phyloP scores from a whole-genome alignment of 2,797 vertebrate species.

The Urophycis tenuis region DNA sequence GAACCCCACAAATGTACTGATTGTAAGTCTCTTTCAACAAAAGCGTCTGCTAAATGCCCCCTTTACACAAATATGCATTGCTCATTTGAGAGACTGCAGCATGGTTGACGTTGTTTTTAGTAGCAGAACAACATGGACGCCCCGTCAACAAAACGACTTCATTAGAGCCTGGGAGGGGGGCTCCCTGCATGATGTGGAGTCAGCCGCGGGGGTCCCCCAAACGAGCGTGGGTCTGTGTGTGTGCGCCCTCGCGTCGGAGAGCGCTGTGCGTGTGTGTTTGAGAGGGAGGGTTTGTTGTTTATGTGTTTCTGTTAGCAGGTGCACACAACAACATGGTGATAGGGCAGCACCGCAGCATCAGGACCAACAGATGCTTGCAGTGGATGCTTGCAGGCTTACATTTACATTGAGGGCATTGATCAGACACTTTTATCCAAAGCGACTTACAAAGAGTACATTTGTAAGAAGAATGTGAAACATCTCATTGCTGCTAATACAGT shows the following conservation, averaged over 20 bases:
- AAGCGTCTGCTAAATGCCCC: too few species aligned
- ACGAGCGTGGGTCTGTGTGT: slow-evolving; percentile 17
- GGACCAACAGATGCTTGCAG: not conserved
- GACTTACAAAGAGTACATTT: too few species aligned
- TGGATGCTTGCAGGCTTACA: too few species aligned
- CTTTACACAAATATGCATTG: not conserved
- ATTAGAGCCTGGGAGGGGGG: not conserved
- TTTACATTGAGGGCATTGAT: too few species aligned
- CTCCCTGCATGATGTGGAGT: not conserved
- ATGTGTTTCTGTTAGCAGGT: slow-evolving; percentile 1
- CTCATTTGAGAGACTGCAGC: not conserved
- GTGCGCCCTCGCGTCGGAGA: slow-evolving; percentile 2
- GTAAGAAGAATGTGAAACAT: too few species aligned
- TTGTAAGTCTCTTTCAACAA: too few species aligned
- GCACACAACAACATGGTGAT: not conserved
- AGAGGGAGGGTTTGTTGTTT: not conserved
- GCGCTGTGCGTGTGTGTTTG: not conserved
- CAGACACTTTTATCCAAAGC: too few species aligned
- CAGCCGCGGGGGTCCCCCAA: not conserved
- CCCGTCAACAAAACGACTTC: not conserved
- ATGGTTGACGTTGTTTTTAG: not conserved
- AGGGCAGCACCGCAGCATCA: not conserved
- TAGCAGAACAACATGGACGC: not conserved
- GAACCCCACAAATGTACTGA: too few species aligned
- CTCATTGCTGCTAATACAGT: too few species aligned